These are phyloP conservation scores for Halyomorpha halys DNA, from an alignment of 1,140 invertebrate species.

Conservation along the genomic window DNA sequence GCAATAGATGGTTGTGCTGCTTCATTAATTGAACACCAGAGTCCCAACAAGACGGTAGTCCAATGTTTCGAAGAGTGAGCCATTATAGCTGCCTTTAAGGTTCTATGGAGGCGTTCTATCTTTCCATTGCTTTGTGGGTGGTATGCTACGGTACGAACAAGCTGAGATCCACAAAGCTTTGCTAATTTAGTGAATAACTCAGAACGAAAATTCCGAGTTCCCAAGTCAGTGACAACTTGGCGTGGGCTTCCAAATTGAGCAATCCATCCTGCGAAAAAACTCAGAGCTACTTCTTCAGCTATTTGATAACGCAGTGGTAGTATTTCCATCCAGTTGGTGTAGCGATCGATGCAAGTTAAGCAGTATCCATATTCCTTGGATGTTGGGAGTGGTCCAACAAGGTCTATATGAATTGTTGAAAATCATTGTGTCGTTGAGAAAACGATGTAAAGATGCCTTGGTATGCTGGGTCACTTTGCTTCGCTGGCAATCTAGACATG, in stretches of 20 bases:
- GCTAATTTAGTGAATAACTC: conserved; percentile 31
- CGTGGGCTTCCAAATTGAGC: conserved; percentile 35
- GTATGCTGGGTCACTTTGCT: conserved; percentile 13
- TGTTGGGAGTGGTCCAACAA: conserved; percentile 27
- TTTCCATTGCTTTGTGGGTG: conserved; percentile 36
- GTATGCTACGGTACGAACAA: conserved; percentile 34
- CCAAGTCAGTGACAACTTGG: conserved; percentile 36
- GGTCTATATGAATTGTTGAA: conserved; percentile 18
- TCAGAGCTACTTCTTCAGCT: conserved; percentile 33
- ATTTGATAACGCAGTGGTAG: conserved; percentile 28
- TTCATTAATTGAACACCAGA: conserved; percentile 22
- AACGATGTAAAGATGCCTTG: not conserved
- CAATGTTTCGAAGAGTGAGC: conserved; percentile 26
- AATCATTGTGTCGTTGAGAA: not conserved
- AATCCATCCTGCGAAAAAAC: conserved; percentile 34
- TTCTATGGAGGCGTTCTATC: conserved; percentile 19
- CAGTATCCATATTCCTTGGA: conserved; percentile 29
- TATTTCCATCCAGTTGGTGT: conserved; percentile 35
- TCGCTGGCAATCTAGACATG: not conserved
- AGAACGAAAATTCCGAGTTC: conserved; percentile 35
- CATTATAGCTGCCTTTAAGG: conserved; percentile 37
- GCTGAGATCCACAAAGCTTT: conserved; percentile 28
- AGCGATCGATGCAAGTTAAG: conserved; percentile 34
- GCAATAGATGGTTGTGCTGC: not conserved
- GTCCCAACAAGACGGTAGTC: conserved; percentile 31